A percentile compares a stretch with the other conserved stretches of the same genome.
Conservation (phyloP, 2,797 vertebrate genomes). For the Sebastes kiyomatsui region DNA sequence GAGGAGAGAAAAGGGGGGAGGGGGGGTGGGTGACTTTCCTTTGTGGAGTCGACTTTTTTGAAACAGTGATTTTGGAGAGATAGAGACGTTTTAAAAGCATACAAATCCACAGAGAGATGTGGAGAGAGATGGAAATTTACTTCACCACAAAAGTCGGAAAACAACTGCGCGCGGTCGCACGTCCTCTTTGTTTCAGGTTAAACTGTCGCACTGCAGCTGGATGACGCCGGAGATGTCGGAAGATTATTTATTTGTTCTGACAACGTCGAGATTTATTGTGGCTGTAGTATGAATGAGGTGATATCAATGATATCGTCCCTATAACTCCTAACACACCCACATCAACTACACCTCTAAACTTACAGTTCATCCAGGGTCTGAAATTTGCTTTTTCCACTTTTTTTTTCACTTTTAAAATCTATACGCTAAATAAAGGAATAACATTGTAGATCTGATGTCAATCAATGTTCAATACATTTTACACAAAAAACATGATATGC, state of each 20-base stretch:
- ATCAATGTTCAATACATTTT: too few species aligned
- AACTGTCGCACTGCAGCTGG: not conserved
- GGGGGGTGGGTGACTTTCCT: slow-evolving; percentile 47
- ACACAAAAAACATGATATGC: too few species aligned
- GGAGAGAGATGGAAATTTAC: not conserved
- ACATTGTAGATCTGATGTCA: too few species aligned
- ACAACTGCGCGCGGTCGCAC: not conserved
- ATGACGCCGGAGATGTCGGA: not conserved
- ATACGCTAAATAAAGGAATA: too few species aligned
- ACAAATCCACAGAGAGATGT: slow-evolving; percentile 27
- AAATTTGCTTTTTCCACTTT: too few species aligned
- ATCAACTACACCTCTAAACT: not conserved
- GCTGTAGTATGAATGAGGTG: not conserved
- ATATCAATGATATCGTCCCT: not conserved
- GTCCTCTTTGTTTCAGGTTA: slow-evolving; percentile 8
- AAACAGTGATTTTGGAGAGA: slow-evolving; percentile 29
- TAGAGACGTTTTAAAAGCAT: slow-evolving; percentile 35
- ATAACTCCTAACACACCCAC: not conserved
- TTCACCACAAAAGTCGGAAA: not conserved
- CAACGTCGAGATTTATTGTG: not conserved
- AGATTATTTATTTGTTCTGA: not conserved
- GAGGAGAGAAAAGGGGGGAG: not conserved
- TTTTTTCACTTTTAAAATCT: too few species aligned
- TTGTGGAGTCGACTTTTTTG: slow-evolving; percentile 24
- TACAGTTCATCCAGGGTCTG: not conserved